Base-by-base conservation (phyloP, 2,797 vertebrate genomes). In the Clarias platycephalus region DNA sequence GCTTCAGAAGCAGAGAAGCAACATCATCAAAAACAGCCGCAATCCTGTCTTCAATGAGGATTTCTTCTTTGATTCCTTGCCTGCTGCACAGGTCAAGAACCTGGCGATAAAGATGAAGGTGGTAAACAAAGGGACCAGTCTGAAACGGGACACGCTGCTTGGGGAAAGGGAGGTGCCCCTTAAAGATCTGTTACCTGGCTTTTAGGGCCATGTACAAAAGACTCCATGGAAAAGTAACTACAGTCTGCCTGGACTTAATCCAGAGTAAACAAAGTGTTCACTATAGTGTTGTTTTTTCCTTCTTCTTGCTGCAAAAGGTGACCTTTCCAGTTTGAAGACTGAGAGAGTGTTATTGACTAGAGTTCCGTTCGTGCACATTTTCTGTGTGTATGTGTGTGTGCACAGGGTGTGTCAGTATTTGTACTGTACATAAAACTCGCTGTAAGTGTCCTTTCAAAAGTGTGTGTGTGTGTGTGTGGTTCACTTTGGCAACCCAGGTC, bases 1-100 rank as follows among this genome's bases (percentile, higher is more conserved):
- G 94, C 91, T 97, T 88, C 98, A 99, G 94, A 98, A 97, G 88
- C 98, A 99, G 83, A 93, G 97, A 80, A 99, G 97, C 95, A 98
- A 97, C 91, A 97, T 99, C n/a, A 94, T 99, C 93, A 98, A 98
- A 93, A 97, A 97, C 93, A 99, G 97, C 93, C 96, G 96, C 88
- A 97, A 96, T 89, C 98, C 98, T 0, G 84, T 97, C 90, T 99
- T 99, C 94, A 99, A 99, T 0, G 98, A 99, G 92, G 98, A 99
- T 93, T 99, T 99, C 93, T 99, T 98, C 95, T 99, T 99, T 2
- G 98, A 99, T 1, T 95, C 96, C 1, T 91, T 99, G 86, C 96
- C 95, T 18, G 89, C 94, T 0, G 92, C 92, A 20, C 96, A 97
- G 4, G 95, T 93, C 83, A 97, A 96, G 88, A 97, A 95, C 89